Percentiles rank a stretch among this genome's conserved stretches.
These are phyloP conservation scores for Alethe diademata DNA, from an alignment of 2,113 vertebrate species.

Conservation along the genomic window DNA sequence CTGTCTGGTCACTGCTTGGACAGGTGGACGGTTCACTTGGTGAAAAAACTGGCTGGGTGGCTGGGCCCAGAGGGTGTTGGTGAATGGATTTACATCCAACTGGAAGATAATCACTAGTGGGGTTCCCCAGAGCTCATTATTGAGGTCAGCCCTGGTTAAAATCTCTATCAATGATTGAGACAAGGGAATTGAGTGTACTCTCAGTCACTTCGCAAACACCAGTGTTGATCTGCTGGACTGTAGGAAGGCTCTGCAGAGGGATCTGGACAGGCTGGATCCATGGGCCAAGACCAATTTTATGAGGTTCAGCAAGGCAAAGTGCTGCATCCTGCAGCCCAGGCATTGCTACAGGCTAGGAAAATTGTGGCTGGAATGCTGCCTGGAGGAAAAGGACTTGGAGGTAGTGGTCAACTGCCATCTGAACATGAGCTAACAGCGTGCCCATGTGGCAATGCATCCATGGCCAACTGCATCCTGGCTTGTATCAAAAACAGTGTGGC, in stretches of 20 bases:
- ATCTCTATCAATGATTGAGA: not conserved
- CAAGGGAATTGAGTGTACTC: not conserved
- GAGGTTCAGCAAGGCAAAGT: not conserved
- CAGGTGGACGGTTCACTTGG: not conserved
- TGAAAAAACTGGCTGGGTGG: not conserved
- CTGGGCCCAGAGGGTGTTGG: too few species aligned
- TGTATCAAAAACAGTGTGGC: not conserved
- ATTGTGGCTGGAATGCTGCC: not conserved
- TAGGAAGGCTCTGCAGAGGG: not conserved
- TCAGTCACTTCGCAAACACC: fast-evolving
- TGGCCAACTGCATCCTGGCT: not conserved
- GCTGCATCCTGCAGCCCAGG: not conserved
- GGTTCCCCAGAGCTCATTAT: not conserved
- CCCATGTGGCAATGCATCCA: not conserved
- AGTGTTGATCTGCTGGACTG: not conserved
- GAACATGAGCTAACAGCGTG: not conserved
- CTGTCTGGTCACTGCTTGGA: not conserved
- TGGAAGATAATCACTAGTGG: not conserved
- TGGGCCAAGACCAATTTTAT: too few species aligned
- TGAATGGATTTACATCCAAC: not conserved
- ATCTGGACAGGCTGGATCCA: not conserved
- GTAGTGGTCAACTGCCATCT: fast-evolving
- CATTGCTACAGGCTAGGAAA: not conserved
- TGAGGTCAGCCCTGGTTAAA: not conserved
- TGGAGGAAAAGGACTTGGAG: fast-evolving